Base-by-base conservation (phyloP, 2,797 vertebrate genomes). In the Tarsius wallacei region DNA sequence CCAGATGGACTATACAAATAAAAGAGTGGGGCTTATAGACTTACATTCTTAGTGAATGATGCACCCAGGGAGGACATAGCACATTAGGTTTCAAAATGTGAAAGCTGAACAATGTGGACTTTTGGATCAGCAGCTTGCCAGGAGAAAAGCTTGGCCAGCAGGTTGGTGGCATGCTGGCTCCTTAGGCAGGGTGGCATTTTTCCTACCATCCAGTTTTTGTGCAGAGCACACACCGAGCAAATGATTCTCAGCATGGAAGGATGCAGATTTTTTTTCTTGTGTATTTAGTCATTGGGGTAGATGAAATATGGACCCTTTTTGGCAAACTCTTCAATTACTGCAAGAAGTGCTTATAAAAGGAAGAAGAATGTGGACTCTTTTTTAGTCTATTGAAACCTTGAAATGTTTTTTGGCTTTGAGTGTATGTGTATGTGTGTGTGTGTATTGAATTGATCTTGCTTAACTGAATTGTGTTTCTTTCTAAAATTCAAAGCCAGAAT, bases 161-260 rank as follows among this genome's bases (percentile, higher is more conserved):
- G 97, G 97, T 87, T 97, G 73, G 57, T 94, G 96, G 96, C 97
- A 78, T 92, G 95, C 97, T 98, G 97, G 96, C 97, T 94, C 71
- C 84, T 97, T 97, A 85, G 94, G 97, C 96, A 98, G 96, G 89
- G 96, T 94, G 93, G 91, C 94, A 86, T 97, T 98, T 98, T 87
- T 15, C 95, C 93, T 97, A 87, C 97, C 53, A 33, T 42, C 91
- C 89, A 49, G 31, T 97, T 36, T 1, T 14, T 73, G 94, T 93
- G 96, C 94, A 94, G 95, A 96, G 42, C 94, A 92, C 81, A 95
- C 87, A 83, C 76, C 83, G 97, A 97, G 96, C 98, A 98, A 98
- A 98, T 98, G 97, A 97, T 98, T 96, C 98, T 98, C 98, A 97
- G 97, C 97, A 97, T 97, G 98, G 95, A 97, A 93, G 89, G 91